These are phyloP conservation scores for Cyrtorhinus lividipennis DNA, from an alignment of 1,140 invertebrate genomes.

Conservation along the genomic window DNA sequence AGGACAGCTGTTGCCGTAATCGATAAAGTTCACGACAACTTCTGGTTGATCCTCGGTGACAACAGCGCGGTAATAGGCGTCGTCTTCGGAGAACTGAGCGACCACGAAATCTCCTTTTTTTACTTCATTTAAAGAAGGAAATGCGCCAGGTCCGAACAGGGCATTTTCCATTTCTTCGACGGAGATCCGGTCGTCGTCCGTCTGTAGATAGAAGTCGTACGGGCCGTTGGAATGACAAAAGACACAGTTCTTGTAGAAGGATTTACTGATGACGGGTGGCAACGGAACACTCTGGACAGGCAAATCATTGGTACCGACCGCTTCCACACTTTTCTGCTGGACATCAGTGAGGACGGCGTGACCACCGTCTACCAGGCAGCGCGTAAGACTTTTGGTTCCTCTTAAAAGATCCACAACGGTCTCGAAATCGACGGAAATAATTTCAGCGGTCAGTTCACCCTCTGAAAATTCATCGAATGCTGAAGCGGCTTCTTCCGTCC, in stretches of 20 bases:
- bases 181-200: background rate
- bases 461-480: slow-evolving; percentile 40
- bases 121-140: background rate
- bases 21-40: slow-evolving; percentile 49
- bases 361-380: slow-evolving; percentile 18
- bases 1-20: slow-evolving; percentile 54
- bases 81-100: slow-evolving; percentile 12
- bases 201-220: slow-evolving; percentile 1
- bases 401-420: slow-evolving; percentile 19
- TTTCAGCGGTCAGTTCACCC: slow-evolving; percentile 28
- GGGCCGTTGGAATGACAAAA: background rate
- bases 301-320: slow-evolving; percentile 20
- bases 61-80: slow-evolving; percentile 4
- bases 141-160: background rate
- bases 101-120: slow-evolving; percentile 5
- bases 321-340: slow-evolving; percentile 9
- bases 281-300: background rate
- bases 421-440: slow-evolving; percentile 25
- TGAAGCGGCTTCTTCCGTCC: slow-evolving; percentile 43
- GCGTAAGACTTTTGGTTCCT: slow-evolving; percentile 16
- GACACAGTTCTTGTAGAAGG: background rate
- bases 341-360: background rate
- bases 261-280: background rate
- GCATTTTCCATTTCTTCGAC: background rate
- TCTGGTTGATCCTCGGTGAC: slow-evolving; percentile 18